Base-by-base conservation (phyloP, 2,113 vertebrate genomes). In the Osmerus mordax region DNA sequence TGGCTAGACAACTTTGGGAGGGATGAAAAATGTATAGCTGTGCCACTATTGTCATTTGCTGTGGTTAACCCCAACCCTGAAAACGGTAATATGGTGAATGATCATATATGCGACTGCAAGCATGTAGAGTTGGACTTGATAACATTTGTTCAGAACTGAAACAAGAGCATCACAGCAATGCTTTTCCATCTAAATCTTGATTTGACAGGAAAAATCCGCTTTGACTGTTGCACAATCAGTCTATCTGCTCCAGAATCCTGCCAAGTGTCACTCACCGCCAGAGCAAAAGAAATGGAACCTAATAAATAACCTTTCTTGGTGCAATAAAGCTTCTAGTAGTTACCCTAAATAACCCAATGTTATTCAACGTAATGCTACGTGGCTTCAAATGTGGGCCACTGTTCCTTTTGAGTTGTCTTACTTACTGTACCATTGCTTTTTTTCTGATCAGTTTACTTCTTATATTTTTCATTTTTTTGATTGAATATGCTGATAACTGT, bases 201-300 rank as follows among this genome's bases (percentile, higher is more conserved):
- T 67, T 59, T 75, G 53, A 67, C n/a, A 69, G 25, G 41, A 52
- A 58, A 52, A 60, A 76, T 41, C 47, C 11, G 63, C 67, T 78
- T 79, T 54, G 69, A 23, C 63, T 29, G 75, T 84, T 84, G 62
- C 53, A 72, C 83, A 73, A 79, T 66, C n/a, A 36, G 52, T 78
- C 59, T 36, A 36, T 36, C n/a, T 41, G 4, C 60, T 65, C 72
- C 73, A 67, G 81, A 55, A 74, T 18, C 16, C 29, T 58, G 66
- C 65, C 77, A 75, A 51, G 32, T 73, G 69, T 28, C 51, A 25
- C 32, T 36, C 32, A 36, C 32, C 69, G 63, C 70, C 64, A 70
- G 67, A 70, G 64, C 1, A 3, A 41, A n/a, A 69, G 32, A 55
- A 62, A 72, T 69, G 41, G 19, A 59, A 53, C 14, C 63, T 8